phyloP scores from a whole-genome alignment of 2,888 invertebrate species.

The Drosophila dives region DNA sequence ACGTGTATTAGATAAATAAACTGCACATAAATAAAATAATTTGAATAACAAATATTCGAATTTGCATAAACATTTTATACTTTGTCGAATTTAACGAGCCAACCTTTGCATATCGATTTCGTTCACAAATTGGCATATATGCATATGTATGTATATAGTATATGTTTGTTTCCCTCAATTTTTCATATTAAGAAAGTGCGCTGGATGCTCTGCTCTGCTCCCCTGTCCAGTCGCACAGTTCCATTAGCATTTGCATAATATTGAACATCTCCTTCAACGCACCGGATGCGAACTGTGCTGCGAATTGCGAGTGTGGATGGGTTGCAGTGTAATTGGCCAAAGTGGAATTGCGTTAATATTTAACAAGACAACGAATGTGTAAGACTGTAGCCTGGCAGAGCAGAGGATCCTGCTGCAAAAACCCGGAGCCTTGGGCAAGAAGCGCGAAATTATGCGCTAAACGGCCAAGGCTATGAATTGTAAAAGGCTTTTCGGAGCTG shows the following conservation, averaged over 20 bases:
- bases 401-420: conserved; percentile 21
- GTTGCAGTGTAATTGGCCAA: conserved; percentile 75
- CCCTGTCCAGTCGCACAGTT: conserved; percentile 10
- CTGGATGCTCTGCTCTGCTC: conserved; percentile 1
- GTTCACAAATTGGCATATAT: conserved; percentile 23
- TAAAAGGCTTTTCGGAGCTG: conserved; percentile 16
- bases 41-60: conserved; percentile 56
- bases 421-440: conserved; percentile 30
- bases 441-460: conserved; percentile 56
- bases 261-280: conserved; percentile 8
- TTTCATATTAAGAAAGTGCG: conserved; percentile 56
- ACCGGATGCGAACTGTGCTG: conserved; percentile 19
- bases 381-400: conserved; percentile 52
- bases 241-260: conserved; percentile 69
- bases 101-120: conserved; percentile 56
- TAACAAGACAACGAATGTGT: conserved; percentile 69
- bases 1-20: conserved; percentile 61
- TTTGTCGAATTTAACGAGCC: conserved; percentile 73
- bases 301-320: conserved; percentile 42
- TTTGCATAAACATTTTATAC: conserved; percentile 65
- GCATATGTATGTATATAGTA: conserved; percentile 13
- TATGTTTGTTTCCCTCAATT: conserved; percentile 13
- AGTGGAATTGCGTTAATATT: conserved; percentile 81
- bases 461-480: conserved; percentile 15
- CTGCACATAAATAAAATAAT: conserved; percentile 56